Evolutionary conservation across 2,888 invertebrate species (phyloP).

Genomic region (Theodoxus fluviatilis): DNA sequence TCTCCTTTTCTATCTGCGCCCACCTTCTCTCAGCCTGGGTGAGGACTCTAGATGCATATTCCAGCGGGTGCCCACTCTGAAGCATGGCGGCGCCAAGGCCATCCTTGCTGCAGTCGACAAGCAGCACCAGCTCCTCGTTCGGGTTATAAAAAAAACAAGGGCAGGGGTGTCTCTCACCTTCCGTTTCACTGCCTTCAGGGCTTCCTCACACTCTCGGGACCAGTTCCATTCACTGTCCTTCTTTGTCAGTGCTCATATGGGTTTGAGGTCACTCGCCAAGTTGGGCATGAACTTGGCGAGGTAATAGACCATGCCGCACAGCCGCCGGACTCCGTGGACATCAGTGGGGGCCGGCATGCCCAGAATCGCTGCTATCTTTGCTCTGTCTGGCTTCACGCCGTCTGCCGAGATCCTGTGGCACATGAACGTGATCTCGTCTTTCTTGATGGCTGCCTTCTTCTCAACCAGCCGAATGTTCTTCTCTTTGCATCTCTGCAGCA

Average conservation of each 20-base stretch:
- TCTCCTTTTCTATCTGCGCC: slow-evolving; percentile 26
- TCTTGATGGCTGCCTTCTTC: slow-evolving; percentile 6
- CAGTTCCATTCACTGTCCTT: slow-evolving; percentile 30
- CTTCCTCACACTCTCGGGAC: slow-evolving; percentile 24
- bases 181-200: slow-evolving; percentile 31
- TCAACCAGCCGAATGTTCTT: slow-evolving; percentile 24
- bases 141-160: slow-evolving; percentile 33
- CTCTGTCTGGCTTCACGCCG: slow-evolving; percentile 33
- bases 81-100: slow-evolving; percentile 28
- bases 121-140: not conserved
- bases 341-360: slow-evolving; percentile 33
- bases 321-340: slow-evolving; percentile 32
- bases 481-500: slow-evolving; percentile 26
- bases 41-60: slow-evolving; percentile 29
- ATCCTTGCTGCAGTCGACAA: slow-evolving; percentile 28
- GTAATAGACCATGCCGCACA: slow-evolving; percentile 39
- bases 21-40: slow-evolving; percentile 25
- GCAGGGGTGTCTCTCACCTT: slow-evolving; percentile 31
- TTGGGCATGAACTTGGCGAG: slow-evolving; percentile 31
- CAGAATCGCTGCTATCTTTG: slow-evolving; percentile 33
- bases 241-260: slow-evolving; percentile 29
- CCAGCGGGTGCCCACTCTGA: slow-evolving; percentile 26
- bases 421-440: slow-evolving; percentile 30
- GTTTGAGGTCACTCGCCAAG: slow-evolving; percentile 9
- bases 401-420: slow-evolving; percentile 33